Conservation (phyloP, 2,888 invertebrate genomes). For the Cantharis lateralis region DNA sequence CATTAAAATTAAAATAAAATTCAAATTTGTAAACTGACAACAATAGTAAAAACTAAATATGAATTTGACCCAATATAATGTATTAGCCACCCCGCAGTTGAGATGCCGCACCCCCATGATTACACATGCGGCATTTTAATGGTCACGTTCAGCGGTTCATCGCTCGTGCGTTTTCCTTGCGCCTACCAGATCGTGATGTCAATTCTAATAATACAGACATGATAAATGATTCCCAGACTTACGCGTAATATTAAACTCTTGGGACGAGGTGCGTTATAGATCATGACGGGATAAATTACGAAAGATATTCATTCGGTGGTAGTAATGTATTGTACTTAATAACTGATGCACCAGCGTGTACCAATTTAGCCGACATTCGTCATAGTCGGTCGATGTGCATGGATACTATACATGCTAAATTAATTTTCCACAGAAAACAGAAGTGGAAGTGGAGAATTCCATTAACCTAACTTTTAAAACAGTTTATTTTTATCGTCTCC, state of each 20-base stretch:
- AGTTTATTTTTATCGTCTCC: not conserved
- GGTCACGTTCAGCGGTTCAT: slow-evolving; percentile 43
- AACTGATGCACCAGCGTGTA: not conserved
- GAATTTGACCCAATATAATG: slow-evolving; percentile 15
- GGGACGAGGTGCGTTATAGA: slow-evolving; percentile 29
- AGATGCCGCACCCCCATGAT: slow-evolving; percentile 29
- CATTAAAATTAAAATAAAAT: not conserved
- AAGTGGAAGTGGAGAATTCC: not conserved
- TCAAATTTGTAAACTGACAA: slow-evolving; percentile 9
- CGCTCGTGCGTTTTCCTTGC: slow-evolving; percentile 59
- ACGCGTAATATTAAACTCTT: slow-evolving; percentile 40
- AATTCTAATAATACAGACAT: slow-evolving; percentile 40
- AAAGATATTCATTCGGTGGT: slow-evolving; percentile 32
- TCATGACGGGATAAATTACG: slow-evolving; percentile 28
- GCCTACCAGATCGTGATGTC: slow-evolving; percentile 57
- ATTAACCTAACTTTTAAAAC: not conserved
- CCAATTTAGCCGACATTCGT: not conserved
- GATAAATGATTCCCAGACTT: slow-evolving; percentile 41
- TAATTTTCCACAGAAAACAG: not conserved
- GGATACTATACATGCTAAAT: not conserved
- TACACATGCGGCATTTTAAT: slow-evolving; percentile 41
- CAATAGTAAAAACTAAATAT: slow-evolving; percentile 18
- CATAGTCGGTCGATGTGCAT: not conserved
- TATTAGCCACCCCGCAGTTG: slow-evolving; percentile 16
- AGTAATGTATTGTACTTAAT: slow-evolving; percentile 10